These are phyloP conservation scores for Ploceus nigricollis DNA, from an alignment of 2,113 vertebrate species.

Conservation along the genomic window DNA sequence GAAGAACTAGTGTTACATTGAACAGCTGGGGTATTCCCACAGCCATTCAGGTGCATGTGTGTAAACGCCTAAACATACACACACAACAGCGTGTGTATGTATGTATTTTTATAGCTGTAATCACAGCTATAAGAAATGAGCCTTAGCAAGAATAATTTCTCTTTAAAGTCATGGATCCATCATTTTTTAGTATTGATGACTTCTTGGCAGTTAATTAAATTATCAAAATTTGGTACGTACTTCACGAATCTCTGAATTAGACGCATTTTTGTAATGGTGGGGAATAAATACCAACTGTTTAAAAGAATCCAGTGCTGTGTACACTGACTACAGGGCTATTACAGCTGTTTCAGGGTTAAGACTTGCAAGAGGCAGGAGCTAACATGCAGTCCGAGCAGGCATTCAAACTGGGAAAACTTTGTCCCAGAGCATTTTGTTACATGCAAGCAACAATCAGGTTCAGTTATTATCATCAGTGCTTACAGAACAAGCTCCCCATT, in stretches of 20 bases:
- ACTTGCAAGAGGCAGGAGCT: neutral
- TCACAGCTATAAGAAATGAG: neutral
- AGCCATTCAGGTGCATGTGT: fast-evolving
- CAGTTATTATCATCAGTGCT: neutral
- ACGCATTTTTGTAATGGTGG: neutral
- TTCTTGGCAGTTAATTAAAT: neutral
- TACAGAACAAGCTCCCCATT: neutral
- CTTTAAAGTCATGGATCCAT: neutral
- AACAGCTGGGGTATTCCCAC: neutral
- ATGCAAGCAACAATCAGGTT: neutral
- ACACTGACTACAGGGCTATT: neutral
- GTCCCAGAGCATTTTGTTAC: neutral
- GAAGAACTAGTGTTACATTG: neutral
- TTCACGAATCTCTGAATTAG: neutral
- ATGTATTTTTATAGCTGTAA: too few relatives aligned
- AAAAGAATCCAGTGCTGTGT: neutral
- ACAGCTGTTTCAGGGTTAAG: neutral
- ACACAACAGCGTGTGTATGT: too few relatives aligned
- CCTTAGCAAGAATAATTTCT: neutral
- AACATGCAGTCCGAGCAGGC: neutral
- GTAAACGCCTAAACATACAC: neutral
- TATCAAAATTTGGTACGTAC: neutral
- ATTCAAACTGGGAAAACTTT: neutral
- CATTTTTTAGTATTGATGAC: neutral
- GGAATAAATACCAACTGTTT: neutral